Evolutionary conservation across 2,113 vertebrate species (phyloP), one percentile per base, ranked within the genome.

Genomic region (Lepisosteus oculatus): DNA sequence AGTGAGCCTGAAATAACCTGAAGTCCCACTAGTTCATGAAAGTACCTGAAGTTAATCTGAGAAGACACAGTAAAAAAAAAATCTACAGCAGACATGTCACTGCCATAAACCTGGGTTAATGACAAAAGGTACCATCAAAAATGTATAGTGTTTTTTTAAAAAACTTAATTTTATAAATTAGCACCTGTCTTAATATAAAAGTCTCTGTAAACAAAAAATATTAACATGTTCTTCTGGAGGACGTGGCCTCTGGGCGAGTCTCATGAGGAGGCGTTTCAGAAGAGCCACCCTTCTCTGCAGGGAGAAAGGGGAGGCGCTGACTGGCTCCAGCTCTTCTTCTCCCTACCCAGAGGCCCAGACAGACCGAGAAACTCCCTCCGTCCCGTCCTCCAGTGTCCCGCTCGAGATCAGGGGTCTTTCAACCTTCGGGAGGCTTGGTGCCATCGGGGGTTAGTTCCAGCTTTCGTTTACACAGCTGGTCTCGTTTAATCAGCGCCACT

Each of bases 151-250:
- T 29, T 29, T 29, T 29, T 29, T 29, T 29, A 69, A 80, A 70
- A 77, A 68, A 13, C 13, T 59, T 68, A 76, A 56, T 66, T 73
- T 80, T 55, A 85, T 88, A 88, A 88, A 88, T 89, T 89, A 87
- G 74, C 71, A 83, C 79, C 71, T n/a, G 72, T 75, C 69, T 76
- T 47, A 79, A 77, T 59, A 72, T 81, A 77, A 83, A 87, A 57
- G 79, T 86, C 80, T 86, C 83, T 90, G 89, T 91, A 90, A 92
- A 92, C 88, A 84, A 83, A 79, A 51, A 56, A 69, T 70, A 72
- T 79, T 73, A 66, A 47, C 9, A 51, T 72, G 51, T 76, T 67
- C 64, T 59, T 74, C 56, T 73, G 15, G 68, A 73, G 51, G 72
- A 69, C 17, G 55, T 73, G 54, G 69, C 56, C 65, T 75, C 61